Conservation (phyloP, 2,888 invertebrate species). For the Alsophila aescularia region DNA sequence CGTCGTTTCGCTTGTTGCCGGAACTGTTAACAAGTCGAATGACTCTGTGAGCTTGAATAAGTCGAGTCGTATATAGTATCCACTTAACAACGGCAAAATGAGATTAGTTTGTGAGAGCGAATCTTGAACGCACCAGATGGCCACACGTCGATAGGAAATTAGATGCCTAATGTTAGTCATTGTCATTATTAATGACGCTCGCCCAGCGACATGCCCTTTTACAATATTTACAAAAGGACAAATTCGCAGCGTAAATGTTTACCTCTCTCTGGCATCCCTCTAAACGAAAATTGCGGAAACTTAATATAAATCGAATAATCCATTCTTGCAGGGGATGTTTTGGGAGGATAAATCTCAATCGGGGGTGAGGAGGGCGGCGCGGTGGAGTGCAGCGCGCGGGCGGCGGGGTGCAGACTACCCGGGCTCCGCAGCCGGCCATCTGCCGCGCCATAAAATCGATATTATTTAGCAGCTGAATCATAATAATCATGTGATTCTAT, state of each 20-base stretch:
- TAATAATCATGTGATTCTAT: constrained; percentile 48
- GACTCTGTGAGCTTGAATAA: constrained; percentile 35
- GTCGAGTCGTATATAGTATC: constrained; percentile 25
- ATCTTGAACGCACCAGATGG: constrained; percentile 67
- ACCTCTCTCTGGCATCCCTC: constrained; percentile 68
- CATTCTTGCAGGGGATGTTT: constrained; percentile 77
- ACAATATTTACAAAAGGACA: constrained; percentile 72
- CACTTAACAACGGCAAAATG: constrained; percentile 30
- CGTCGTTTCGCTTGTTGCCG: constrained; percentile 36
- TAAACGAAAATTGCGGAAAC: constrained; percentile 81
- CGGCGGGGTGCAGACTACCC: constrained; percentile 67
- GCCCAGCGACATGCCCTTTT: constrained; percentile 66
- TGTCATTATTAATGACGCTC: constrained; percentile 74
- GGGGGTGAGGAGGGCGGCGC: constrained; percentile 70
- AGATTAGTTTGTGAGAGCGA: constrained; percentile 36
- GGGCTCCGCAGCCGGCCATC: constrained; percentile 73
- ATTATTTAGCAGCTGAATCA: constrained; percentile 71
- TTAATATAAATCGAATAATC: constrained; percentile 84
- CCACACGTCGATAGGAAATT: constrained; percentile 56
- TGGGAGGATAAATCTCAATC: constrained; percentile 80
- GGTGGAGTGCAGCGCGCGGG: constrained; percentile 53
- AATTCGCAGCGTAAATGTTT: constrained; percentile 67
- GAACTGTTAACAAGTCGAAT: constrained; percentile 47
- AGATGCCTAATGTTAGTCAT: constrained; percentile 67
- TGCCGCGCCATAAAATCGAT: constrained; percentile 81